Evolutionary conservation across 2,797 vertebrate species (phyloP).

Genomic region (Chloroceryle amazona): DNA sequence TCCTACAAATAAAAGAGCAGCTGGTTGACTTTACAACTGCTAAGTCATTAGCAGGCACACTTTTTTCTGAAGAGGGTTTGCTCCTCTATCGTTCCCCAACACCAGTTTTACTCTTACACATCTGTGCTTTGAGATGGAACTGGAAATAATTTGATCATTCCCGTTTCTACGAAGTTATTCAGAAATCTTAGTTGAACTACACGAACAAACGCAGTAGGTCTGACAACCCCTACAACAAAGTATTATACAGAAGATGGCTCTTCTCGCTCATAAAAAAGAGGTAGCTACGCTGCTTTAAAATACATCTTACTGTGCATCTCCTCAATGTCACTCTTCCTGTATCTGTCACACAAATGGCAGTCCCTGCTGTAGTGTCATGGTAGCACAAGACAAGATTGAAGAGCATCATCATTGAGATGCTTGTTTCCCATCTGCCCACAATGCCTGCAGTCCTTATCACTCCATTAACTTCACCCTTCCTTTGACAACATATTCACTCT

Average conservation of each 20-base stretch:
- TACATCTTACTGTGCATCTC: neutral
- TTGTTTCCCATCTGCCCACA: neutral
- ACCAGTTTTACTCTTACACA: neutral
- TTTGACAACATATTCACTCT: too few species aligned
- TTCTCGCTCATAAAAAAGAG: neutral
- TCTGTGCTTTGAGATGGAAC: fast-evolving
- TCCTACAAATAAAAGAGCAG: neutral
- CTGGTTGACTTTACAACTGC: neutral
- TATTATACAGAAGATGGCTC: neutral
- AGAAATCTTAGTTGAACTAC: neutral
- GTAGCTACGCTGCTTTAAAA: neutral
- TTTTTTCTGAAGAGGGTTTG: neutral
- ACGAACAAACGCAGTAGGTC: neutral
- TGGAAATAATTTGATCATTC: fast-evolving
- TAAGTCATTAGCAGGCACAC: fast-evolving
- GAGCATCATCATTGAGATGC: neutral
- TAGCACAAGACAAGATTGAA: neutral
- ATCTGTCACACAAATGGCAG: neutral
- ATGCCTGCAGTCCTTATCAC: neutral
- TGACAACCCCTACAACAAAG: neutral
- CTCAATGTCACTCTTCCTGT: neutral
- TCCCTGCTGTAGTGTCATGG: neutral
- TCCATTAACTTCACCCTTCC: neutral
- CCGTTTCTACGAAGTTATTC: neutral
- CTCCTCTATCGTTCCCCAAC: neutral